Conservation (phyloP, 2,888 invertebrate species). For the Leptura quadrifasciata region DNA sequence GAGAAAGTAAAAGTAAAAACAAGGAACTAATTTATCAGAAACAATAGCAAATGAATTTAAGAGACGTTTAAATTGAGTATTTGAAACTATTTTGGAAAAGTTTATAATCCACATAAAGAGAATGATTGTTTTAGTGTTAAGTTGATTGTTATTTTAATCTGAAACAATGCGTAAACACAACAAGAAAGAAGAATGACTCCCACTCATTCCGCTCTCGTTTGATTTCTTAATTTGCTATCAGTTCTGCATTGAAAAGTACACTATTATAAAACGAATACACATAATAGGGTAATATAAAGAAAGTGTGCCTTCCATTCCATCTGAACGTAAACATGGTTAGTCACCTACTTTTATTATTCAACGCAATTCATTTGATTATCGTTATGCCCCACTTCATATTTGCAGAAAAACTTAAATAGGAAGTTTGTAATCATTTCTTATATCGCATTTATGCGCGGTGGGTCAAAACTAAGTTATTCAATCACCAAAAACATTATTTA, state of each 20-base stretch:
- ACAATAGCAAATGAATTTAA: background rate
- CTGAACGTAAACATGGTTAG: background rate
- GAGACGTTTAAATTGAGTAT: background rate
- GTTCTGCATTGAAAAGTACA: background rate
- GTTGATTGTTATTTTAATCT: constrained; percentile 1
- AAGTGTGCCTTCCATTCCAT: constrained; percentile 13
- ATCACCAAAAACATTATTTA: too few species aligned
- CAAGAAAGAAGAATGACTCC: background rate
- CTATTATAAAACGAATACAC: constrained; percentile 8
- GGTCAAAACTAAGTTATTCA: too few species aligned
- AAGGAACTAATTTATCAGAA: too few species aligned
- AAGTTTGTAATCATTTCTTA: background rate
- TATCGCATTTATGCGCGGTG: too few species aligned
- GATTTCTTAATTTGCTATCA: background rate
- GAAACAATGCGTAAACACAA: background rate
- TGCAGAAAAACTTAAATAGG: background rate
- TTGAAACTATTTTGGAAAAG: background rate
- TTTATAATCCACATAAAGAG: background rate
- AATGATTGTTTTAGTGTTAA: background rate
- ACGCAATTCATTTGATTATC: background rate
- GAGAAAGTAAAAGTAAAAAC: too few species aligned
- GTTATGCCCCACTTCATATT: background rate
- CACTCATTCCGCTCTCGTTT: background rate
- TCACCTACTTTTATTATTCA: constrained; percentile 10
- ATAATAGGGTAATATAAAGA: background rate